phyloP scores from a whole-genome alignment of 2,113 vertebrate genomes.

The Cettia cetti region DNA sequence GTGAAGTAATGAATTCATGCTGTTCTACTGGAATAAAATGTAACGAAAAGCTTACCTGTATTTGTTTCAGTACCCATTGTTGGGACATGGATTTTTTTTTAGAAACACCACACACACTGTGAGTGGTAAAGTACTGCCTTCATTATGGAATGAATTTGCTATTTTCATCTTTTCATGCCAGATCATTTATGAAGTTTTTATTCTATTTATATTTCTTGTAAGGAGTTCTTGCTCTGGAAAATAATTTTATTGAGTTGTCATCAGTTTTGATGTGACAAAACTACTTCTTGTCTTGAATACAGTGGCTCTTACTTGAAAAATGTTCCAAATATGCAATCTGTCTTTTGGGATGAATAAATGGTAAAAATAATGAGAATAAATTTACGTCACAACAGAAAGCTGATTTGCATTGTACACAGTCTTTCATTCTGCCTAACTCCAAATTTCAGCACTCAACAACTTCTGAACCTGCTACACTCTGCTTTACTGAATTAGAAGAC shows the following conservation, averaged over 20 bases:
- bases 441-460: neutral
- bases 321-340: slow-evolving; percentile 59
- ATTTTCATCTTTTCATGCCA: neutral
- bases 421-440: slow-evolving; percentile 28
- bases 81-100: neutral
- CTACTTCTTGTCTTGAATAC: slow-evolving; percentile 39
- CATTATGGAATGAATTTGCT: slow-evolving; percentile 13
- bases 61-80: neutral
- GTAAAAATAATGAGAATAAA: slow-evolving; percentile 46
- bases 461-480: neutral
- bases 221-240: slow-evolving; percentile 40
- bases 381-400: slow-evolving; percentile 24
- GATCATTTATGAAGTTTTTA: slow-evolving; percentile 27
- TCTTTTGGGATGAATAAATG: slow-evolving; percentile 58
- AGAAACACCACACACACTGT: neutral
- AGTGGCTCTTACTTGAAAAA: slow-evolving; percentile 23
- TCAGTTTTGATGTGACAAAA: slow-evolving; percentile 43
- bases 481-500: neutral
- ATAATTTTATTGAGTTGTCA: slow-evolving; percentile 32
- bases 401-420: slow-evolving; percentile 45
- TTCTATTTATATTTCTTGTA: slow-evolving; percentile 43
- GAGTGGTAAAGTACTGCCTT: neutral
- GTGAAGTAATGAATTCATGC: neutral
- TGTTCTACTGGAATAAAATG: neutral
- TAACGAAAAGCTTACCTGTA: neutral